Evolutionary conservation across 2,888 invertebrate genomes (phyloP).

Genomic region (Heterodera filipjevi): DNA sequence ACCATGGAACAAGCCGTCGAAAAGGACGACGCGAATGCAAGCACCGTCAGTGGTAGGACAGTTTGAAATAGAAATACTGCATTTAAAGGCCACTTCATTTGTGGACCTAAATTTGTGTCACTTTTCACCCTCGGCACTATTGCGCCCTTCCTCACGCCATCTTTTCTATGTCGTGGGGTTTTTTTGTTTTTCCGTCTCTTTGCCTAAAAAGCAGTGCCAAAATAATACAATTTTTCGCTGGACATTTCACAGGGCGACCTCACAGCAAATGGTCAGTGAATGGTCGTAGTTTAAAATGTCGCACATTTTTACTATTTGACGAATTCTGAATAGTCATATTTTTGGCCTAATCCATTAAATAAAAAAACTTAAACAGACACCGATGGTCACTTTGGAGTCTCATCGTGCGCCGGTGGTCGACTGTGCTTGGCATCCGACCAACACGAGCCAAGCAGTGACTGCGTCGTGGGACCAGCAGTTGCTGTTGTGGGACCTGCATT

Average conservation of each 20-base stretch:
- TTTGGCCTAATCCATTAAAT: no score
- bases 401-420: conserved; percentile 84
- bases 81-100: no score
- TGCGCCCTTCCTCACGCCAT: not conserved
- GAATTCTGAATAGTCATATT: no score
- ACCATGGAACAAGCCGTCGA: no score
- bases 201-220: not conserved
- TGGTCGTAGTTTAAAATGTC: not conserved
- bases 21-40: conserved; percentile 33
- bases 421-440: conserved; percentile 80
- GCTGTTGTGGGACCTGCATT: conserved; percentile 83
- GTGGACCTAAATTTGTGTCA: no score
- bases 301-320: not conserved
- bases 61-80: no score
- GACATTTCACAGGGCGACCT: conserved; percentile 4
- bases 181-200: not conserved
- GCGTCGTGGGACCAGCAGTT: conserved; percentile 94
- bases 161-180: not conserved
- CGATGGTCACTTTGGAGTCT: conserved; percentile 84
- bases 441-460: conserved; percentile 75
- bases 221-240: not conserved
- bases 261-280: not conserved
- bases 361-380: no score
- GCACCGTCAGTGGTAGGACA: not conserved
- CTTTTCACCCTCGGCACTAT: no score